Percentiles rank a stretch among this genome's conserved stretches.
These are phyloP conservation scores for Pipistrellus nathusii DNA, from an alignment of 2,797 vertebrate genomes.

Conservation along the genomic window DNA sequence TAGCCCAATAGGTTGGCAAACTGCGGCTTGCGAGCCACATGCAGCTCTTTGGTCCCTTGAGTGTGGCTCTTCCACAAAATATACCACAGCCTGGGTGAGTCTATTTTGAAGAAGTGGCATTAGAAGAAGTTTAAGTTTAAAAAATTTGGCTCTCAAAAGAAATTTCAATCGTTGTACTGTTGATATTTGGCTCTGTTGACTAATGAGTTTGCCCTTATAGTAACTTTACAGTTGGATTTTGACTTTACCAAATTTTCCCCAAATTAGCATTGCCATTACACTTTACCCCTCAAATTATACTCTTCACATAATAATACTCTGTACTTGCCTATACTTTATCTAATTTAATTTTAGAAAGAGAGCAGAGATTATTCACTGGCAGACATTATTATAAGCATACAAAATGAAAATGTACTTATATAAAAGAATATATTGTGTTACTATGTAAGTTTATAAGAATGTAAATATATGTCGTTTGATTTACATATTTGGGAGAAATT, in stretches of 20 bases:
- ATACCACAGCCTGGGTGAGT: too few relatives aligned
- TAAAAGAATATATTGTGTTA: not conserved
- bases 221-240: not conserved
- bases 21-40: too few relatives aligned
- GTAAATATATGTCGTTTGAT: constrained; percentile 36
- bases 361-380: constrained; percentile 8
- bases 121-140: too few relatives aligned
- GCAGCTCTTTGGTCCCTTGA: too few relatives aligned
- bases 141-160: too few relatives aligned
- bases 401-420: constrained; percentile 33
- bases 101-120: too few relatives aligned
- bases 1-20: not conserved
- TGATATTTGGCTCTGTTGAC: too few relatives aligned
- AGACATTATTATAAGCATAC: not conserved
- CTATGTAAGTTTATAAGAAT: constrained; percentile 5
- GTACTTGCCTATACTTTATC: constrained; percentile 18
- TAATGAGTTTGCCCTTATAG: not conserved
- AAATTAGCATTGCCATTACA: constrained; percentile 32
- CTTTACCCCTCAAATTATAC: constrained; percentile 39
- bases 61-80: too few relatives aligned
- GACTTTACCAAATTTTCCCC: not conserved
- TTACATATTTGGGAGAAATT: constrained; percentile 25
- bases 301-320: constrained; percentile 6
- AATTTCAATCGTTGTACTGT: too few relatives aligned
- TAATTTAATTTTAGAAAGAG: constrained; percentile 50